A percentile compares a stretch with the other conserved stretches of the same genome.
These are phyloP conservation scores for Scaptomyza pallida DNA, from an alignment of 1,140 invertebrate species.

Conservation along the genomic window DNA sequence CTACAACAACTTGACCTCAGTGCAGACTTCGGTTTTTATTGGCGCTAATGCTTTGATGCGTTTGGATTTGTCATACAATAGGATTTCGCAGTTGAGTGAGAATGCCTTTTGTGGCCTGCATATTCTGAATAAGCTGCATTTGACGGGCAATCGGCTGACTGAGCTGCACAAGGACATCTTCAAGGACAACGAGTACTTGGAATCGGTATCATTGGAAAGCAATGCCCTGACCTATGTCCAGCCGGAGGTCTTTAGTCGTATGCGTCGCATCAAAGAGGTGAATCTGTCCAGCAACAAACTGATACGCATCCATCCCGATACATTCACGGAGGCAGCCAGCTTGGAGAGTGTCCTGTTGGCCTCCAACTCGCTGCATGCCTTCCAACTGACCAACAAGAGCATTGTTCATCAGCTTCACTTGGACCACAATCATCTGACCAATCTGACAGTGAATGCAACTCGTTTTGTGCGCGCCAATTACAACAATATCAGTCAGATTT, in stretches of 20 bases:
- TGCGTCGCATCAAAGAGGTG: constrained; percentile 71
- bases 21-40: constrained; percentile 75
- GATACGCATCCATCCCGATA: constrained; percentile 66
- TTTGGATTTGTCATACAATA: constrained; percentile 73
- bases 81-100: constrained; percentile 60
- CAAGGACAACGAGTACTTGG: constrained; percentile 71
- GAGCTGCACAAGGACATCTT: constrained; percentile 71
- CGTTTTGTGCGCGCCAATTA: constrained; percentile 70
- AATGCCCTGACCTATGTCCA: constrained; percentile 65
- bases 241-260: constrained; percentile 70
- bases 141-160: constrained; percentile 63
- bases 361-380: constrained; percentile 55
- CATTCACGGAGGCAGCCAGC: constrained; percentile 65
- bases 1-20: constrained; percentile 73
- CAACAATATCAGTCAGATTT: constrained; percentile 63
- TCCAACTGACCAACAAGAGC: constrained; percentile 69
- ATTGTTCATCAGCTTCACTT: constrained; percentile 70
- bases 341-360: constrained; percentile 69
- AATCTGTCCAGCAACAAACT: constrained; percentile 72
- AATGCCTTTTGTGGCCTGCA: constrained; percentile 73
- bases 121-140: constrained; percentile 61
- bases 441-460: constrained; percentile 67
- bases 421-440: constrained; percentile 73
- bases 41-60: constrained; percentile 71
- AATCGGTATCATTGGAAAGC: constrained; percentile 65